Evolutionary conservation across 2,888 invertebrate species (phyloP), one percentile per base, ranked within the genome.

Genomic region (Zootermopsis nevadensis): DNA sequence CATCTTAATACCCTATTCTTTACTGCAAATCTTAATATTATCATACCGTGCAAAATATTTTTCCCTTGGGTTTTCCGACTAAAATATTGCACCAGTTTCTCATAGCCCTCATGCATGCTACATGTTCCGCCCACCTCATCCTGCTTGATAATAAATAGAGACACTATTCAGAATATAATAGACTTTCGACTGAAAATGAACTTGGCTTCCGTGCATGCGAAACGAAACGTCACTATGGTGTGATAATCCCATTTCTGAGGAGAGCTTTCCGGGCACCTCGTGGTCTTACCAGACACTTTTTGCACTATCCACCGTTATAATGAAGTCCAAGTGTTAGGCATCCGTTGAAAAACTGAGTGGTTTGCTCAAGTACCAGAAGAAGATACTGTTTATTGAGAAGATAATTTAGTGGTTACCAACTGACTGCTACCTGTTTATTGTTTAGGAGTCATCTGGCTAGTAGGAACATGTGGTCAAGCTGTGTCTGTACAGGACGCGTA

Each of bases 391-490:
- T 60, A 27, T n/a, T 60, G 60, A 27, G 60, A 60, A 27, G 60
- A 60, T 60, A n/a, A 60, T 60, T 60, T 60, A 60, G 60, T 60
- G 60, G n/a, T 60, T 8, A 60, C n/a, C 60, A 60, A 7, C 8
- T 60, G 60, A 60, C 60, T 60, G 60, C 60, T 27, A 60, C 60
- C n/a, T 27, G 27, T 60, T 60, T 60, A n/a, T 7, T 60, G 27
- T 60, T 6, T n/a, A 60, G 60, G n/a, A 60, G 60, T n/a, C 60
- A 60, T 60, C 60, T 60, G 60, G 60, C 60, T 60, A 60, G 60
- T n/a, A n/a, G 60, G n/a, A 60, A 60, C 60, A 60, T 60, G 60
- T n/a, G 60, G 60, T 60, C n/a, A 53, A n/a, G 60, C 4, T n/a
- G n/a, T 60, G 12, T 60, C 4, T 27, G 60, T n/a, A 27, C 60